phyloP scores from a whole-genome alignment of 2,797 vertebrate species.

The Poecile montanus region DNA sequence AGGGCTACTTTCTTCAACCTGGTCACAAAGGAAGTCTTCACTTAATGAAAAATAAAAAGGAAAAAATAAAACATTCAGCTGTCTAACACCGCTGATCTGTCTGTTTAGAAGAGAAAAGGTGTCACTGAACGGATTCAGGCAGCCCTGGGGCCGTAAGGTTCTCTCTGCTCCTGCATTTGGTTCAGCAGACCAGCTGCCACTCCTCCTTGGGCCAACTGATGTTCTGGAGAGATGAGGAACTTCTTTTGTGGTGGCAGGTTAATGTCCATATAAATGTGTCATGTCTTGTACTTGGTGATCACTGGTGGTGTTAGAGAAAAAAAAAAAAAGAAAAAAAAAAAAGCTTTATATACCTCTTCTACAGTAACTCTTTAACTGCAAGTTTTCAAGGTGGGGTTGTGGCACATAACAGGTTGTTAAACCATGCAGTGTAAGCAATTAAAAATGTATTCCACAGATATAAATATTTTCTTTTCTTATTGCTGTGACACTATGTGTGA shows the following conservation, averaged over 20 bases:
- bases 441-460: slow-evolving; percentile 75
- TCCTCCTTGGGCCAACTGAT: not conserved
- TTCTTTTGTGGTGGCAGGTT: slow-evolving; percentile 54
- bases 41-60: not conserved
- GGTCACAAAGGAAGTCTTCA: slow-evolving; percentile 71
- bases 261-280: slow-evolving; percentile 61
- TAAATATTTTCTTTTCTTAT: slow-evolving; percentile 74
- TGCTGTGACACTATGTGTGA: slow-evolving; percentile 79
- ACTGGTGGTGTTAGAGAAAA: slow-evolving; percentile 62
- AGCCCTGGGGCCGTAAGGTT: slow-evolving; percentile 10
- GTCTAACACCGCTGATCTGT: slow-evolving; percentile 25
- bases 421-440: slow-evolving; percentile 75
- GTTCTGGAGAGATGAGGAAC: not conserved
- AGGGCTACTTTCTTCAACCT: slow-evolving; percentile 78
- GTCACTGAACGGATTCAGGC: slow-evolving; percentile 19
- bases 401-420: slow-evolving; percentile 74
- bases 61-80: slow-evolving; percentile 32
- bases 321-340: slow-evolving; percentile 44
- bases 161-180: not conserved
- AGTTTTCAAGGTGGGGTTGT: slow-evolving; percentile 71
- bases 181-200: slow-evolving; percentile 27
- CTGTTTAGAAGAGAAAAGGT: slow-evolving; percentile 15
- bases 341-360: slow-evolving; percentile 87
- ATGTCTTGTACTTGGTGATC: slow-evolving; percentile 68
- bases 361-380: slow-evolving; percentile 74